These are phyloP conservation scores for Ceraclea dissimilis DNA, from an alignment of 2,888 invertebrate species.

Conservation along the genomic window DNA sequence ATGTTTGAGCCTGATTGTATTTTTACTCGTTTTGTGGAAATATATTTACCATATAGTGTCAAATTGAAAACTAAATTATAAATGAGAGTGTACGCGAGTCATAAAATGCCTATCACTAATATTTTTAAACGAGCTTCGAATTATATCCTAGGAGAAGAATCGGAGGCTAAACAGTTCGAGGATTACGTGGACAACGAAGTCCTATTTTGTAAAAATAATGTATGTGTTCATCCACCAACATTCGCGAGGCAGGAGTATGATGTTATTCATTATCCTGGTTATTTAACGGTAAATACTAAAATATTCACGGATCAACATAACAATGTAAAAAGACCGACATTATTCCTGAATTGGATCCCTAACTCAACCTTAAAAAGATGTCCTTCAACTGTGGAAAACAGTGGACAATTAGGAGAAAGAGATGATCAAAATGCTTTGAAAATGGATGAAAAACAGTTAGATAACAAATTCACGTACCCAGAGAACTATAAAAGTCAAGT, in stretches of 20 bases:
- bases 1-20: not conserved
- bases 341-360: conserved; percentile 92
- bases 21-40: not conserved
- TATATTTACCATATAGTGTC: not conserved
- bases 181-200: conserved; percentile 78
- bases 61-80: not conserved
- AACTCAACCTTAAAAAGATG: conserved; percentile 83
- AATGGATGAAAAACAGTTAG: conserved; percentile 15
- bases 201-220: conserved; percentile 90
- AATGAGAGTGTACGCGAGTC: conserved; percentile 1
- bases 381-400: conserved; percentile 64
- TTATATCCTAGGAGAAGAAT: conserved; percentile 66
- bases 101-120: conserved; percentile 66
- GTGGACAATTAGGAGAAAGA: conserved; percentile 29
- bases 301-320: conserved; percentile 72
- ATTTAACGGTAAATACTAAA: conserved; percentile 81
- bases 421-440: conserved; percentile 1
- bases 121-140: conserved; percentile 72
- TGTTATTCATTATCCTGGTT: conserved; percentile 84
- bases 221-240: conserved; percentile 92
- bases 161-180: conserved; percentile 51
- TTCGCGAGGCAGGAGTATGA: conserved; percentile 75
- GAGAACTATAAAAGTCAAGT: conserved; percentile 28
- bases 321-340: conserved; percentile 67
- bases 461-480: conserved; percentile 17